phyloP scores from a whole-genome alignment of 2,888 invertebrate genomes.

The Podotricha telesiphe region DNA sequence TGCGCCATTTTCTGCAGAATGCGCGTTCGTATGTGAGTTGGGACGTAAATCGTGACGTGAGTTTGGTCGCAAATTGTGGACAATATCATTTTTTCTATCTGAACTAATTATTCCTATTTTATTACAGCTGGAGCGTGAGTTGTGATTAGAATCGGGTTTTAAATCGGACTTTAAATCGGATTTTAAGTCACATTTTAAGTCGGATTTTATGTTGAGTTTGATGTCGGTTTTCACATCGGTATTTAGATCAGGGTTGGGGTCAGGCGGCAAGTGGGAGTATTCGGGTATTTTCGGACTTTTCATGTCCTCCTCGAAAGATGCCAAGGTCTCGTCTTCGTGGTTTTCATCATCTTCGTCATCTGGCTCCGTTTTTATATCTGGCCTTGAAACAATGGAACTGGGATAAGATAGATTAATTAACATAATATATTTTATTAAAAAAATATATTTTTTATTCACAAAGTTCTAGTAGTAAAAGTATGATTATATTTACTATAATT shows the following conservation, averaged over 20 bases:
- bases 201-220: neutral
- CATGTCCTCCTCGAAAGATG: slow-evolving; percentile 56
- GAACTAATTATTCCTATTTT: slow-evolving; percentile 12
- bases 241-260: slow-evolving; percentile 52
- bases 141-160: neutral
- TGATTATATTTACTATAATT: too few species aligned
- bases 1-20: slow-evolving; percentile 13
- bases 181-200: neutral
- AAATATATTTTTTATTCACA: too few species aligned
- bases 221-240: neutral
- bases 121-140: slow-evolving; percentile 22
- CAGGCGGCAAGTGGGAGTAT: slow-evolving; percentile 73
- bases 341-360: slow-evolving; percentile 54
- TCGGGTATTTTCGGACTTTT: slow-evolving; percentile 72
- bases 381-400: slow-evolving; percentile 48
- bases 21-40: neutral
- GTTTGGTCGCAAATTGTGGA: neutral
- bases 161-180: neutral
- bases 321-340: slow-evolving; percentile 47
- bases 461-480: too few species aligned
- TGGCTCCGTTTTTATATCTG: slow-evolving; percentile 57
- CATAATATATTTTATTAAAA: too few species aligned
- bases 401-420: too few species aligned
- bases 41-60: neutral
- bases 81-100: slow-evolving; percentile 4